phyloP scores from a whole-genome alignment of 2,797 vertebrate species.

The Pangasius macronema region DNA sequence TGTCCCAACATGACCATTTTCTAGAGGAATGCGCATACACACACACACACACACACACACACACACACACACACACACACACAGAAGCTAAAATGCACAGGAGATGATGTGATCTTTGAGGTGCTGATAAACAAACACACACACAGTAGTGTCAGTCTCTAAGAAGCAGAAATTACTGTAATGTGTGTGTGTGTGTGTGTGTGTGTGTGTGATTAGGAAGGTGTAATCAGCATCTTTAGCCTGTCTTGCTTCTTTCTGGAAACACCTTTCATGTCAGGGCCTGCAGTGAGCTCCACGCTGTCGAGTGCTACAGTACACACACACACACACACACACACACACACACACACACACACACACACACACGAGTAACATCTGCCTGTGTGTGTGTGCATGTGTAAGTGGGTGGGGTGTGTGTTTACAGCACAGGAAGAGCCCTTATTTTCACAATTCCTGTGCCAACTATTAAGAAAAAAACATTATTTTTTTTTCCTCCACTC shows the following conservation, averaged over 20 bases:
- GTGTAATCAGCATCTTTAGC: conserved; percentile 16
- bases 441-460: conserved; percentile 30
- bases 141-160: conserved; percentile 6
- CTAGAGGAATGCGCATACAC: conserved; percentile 61
- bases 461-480: background rate
- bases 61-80: background rate
- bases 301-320: background rate
- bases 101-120: conserved; percentile 17
- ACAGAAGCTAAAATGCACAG: conserved; percentile 27
- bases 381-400: background rate
- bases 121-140: conserved; percentile 43
- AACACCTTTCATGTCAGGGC: conserved; percentile 20
- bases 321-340: background rate
- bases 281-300: background rate
- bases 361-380: conserved; percentile 12
- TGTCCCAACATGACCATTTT: conserved; percentile 70
- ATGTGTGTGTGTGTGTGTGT: background rate
- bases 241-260: conserved; percentile 24
- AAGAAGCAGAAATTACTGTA: too few species aligned
- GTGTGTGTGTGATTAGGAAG: conserved; percentile 1
- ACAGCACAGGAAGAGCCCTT: background rate
- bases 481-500: background rate
- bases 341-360: conserved; percentile 6
- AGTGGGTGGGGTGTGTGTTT: conserved; percentile 12
- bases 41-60: conserved; percentile 30